Evolutionary conservation across 2,797 vertebrate species (phyloP), one percentile per base, ranked within the genome.

Genomic region (Rachycentron canadum): DNA sequence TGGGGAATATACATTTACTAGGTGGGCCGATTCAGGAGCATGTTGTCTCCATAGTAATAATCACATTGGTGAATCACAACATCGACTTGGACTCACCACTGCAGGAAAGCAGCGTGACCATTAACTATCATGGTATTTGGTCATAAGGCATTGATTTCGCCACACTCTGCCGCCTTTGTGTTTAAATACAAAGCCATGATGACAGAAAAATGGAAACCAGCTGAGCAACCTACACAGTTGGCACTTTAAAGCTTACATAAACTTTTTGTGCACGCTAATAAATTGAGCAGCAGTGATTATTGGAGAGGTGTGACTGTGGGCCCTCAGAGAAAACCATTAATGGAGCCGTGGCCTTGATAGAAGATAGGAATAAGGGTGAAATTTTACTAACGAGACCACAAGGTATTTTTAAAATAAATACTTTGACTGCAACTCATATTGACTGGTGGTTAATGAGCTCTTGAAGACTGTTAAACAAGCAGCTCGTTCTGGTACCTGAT

Each of bases 191-290:
- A 81, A 87, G 64, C 69, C 65, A 57, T 32, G 45, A 91, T 83
- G 91, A 93, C 85, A 90, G 75, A 76, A 73, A 89, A 93, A 94
- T 94, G 86, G 47, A 89, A 93, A 91, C 85, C 93, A 93, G 82
- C 86, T 92, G 92, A 92, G 81, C 49, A 72, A 61, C 55, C 59
- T 30, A 59, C 70, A 76, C 73, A 73, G 71, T 82, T 89, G 85
- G 72, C 84, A 84, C 80, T 82, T 90, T 61, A 81, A 72, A 80
- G 71, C 43, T 68, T 56, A 81, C 67, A 68, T 81, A 86, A 92
- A 84, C 67, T 56, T 50, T 71, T 66, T 68, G 60, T 77, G 70
- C 53, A 32, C 2, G 62, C 75, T 78, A 82, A 80, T 85, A 74
- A 87, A 84, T 17, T 32, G 32, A 77, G 47, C 36, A 26, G 47